Conservation (phyloP, 2,113 vertebrate genomes). For the Papio anubis region DNA sequence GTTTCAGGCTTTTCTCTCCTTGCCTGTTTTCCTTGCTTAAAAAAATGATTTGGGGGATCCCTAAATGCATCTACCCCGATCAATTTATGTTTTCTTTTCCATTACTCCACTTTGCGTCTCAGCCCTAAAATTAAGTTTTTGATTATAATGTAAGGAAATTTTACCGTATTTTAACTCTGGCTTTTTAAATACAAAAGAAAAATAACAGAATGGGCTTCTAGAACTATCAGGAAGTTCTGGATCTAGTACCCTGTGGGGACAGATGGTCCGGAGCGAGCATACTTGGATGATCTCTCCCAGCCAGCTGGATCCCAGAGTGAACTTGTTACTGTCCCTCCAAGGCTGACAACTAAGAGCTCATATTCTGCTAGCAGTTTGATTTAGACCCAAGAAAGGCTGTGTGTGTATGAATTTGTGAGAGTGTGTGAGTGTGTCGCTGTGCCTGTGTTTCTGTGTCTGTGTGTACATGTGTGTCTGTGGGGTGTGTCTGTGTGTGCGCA, state of each 20-base stretch:
- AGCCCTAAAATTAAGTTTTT: background rate
- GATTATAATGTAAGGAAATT: background rate
- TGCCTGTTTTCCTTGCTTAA: background rate
- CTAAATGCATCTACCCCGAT: background rate
- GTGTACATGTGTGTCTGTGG: background rate
- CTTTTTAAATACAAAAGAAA: background rate
- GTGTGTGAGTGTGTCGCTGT: background rate
- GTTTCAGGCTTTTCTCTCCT: slow-evolving; percentile 26
- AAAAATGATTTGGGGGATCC: background rate
- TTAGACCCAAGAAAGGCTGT: background rate
- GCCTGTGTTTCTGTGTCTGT: background rate
- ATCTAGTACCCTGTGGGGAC: rapidly evolving
- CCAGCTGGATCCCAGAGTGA: too few relatives aligned
- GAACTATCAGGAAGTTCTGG: too few relatives aligned
- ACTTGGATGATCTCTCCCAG: rapidly evolving
- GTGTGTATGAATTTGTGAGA: background rate
- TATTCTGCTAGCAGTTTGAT: background rate
- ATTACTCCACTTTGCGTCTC: background rate
- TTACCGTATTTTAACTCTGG: background rate
- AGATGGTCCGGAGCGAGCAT: too few relatives aligned
- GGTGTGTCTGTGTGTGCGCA: background rate
- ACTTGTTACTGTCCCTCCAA: rapidly evolving
- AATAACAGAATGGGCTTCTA: background rate
- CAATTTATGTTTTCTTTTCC: background rate
- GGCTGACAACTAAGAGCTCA: background rate